Conservation (phyloP, 2,888 invertebrate species). For the Anticlea derivata region DNA sequence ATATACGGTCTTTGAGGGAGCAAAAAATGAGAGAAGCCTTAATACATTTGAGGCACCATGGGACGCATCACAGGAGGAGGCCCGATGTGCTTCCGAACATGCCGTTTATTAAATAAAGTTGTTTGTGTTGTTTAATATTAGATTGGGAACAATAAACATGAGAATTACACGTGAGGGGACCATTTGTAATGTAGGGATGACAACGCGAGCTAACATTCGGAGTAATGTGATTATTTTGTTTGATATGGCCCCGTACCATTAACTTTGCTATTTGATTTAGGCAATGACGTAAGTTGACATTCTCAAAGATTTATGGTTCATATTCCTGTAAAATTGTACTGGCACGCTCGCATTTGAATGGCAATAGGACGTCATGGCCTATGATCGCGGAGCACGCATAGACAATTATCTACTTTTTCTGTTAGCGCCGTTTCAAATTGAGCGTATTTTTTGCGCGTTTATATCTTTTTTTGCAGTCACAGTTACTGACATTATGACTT, state of each 20-base stretch:
- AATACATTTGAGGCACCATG: conserved; percentile 76
- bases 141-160: conserved; percentile 32
- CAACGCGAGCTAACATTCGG: conserved; percentile 27
- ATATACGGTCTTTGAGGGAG: conserved; percentile 67
- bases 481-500: too few species aligned
- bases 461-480: too few species aligned
- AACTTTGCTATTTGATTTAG: too few species aligned
- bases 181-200: conserved; percentile 35
- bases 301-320: too few species aligned
- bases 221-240: conserved; percentile 31
- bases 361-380: too few species aligned
- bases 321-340: too few species aligned
- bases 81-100: conserved; percentile 64
- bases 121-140: conserved; percentile 35
- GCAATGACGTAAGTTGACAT: too few species aligned
- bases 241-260: conserved; percentile 22
- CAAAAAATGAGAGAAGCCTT: conserved; percentile 73
- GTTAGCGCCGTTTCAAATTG: too few species aligned
- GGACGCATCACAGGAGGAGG: conserved; percentile 69
- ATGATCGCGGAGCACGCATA: too few species aligned
- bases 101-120: conserved; percentile 70
- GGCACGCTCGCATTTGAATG: too few species aligned
- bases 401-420: too few species aligned
- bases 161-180: conserved; percentile 31
- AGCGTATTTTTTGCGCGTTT: too few species aligned